Evolutionary conservation across 2,888 invertebrate species (phyloP).

Genomic region (Drosophila maculinotata): DNA sequence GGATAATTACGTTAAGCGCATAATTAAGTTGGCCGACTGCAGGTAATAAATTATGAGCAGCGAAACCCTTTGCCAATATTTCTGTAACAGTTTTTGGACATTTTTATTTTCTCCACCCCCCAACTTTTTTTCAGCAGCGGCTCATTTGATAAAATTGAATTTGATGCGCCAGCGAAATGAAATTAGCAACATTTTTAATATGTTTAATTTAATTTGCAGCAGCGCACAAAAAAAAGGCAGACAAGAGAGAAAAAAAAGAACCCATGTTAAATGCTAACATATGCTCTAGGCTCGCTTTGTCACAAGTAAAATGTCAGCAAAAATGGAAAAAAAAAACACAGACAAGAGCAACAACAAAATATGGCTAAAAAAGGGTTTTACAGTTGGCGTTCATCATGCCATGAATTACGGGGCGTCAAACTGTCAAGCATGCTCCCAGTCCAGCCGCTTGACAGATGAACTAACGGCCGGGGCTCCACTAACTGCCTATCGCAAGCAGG

Average conservation of each 20-base stretch:
- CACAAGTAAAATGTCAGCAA: constrained; percentile 61
- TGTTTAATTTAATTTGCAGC: constrained; percentile 52
- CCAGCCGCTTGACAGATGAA: constrained; percentile 68
- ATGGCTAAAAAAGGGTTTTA: constrained; percentile 36
- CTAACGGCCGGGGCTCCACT: constrained; percentile 49
- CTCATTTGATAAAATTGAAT: constrained; percentile 57
- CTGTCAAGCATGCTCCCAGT: constrained; percentile 75
- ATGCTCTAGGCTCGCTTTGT: constrained; percentile 39
- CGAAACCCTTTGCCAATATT: constrained; percentile 38
- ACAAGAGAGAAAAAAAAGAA: constrained; percentile 2
- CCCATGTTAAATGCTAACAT: constrained; percentile 61
- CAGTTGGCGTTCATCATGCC: constrained; percentile 76
- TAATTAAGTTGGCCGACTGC: constrained; percentile 77
- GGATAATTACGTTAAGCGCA: constrained; percentile 75
- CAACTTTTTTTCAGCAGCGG: neutral
- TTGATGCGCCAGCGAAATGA: constrained; percentile 58
- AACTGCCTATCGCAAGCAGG: constrained; percentile 35
- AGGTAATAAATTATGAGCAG: constrained; percentile 74
- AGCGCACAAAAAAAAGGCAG: constrained; percentile 7
- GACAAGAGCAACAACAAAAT: constrained; percentile 25
- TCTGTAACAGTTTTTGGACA: constrained; percentile 23
- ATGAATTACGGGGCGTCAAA: constrained; percentile 82
- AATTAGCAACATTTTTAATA: constrained; percentile 64
- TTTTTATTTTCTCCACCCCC: constrained; percentile 6
- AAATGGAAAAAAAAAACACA: constrained; percentile 14